Conservation (phyloP, 2,888 invertebrate species). For the Adelognathus sp. region DNA sequence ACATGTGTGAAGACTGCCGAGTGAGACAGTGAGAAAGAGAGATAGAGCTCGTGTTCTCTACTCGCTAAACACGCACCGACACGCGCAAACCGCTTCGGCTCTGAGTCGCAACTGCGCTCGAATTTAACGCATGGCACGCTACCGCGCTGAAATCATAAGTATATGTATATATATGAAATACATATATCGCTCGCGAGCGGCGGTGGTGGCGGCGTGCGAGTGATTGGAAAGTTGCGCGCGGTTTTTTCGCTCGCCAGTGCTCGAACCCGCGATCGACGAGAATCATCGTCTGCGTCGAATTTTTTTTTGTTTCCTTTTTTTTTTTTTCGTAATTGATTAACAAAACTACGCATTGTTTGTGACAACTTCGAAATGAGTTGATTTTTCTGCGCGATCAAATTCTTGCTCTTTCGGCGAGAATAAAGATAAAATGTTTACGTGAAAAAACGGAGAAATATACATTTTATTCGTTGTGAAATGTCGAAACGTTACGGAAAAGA, state of each 20-base stretch:
- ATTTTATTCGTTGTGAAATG: conserved; percentile 54
- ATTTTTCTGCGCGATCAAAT: neutral
- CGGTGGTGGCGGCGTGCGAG: too few species aligned
- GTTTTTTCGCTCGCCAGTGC: conserved; percentile 1
- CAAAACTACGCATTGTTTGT: neutral
- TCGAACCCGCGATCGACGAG: neutral
- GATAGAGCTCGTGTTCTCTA: neutral
- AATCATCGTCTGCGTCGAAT: neutral
- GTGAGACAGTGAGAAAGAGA: conserved; percentile 6
- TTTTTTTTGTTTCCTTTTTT: too few species aligned
- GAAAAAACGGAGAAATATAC: too few species aligned
- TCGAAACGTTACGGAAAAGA: conserved; percentile 65
- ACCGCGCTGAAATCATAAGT: neutral
- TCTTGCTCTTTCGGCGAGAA: neutral
- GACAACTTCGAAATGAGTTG: neutral
- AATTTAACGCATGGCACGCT: conserved; percentile 7
- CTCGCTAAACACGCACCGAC: neutral
- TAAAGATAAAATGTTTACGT: too few species aligned
- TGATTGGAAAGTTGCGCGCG: neutral
- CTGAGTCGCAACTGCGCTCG: neutral
- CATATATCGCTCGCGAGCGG: too few species aligned
- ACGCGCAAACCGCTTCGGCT: neutral
- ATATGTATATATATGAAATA: too few species aligned
- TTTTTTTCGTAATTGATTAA: neutral
- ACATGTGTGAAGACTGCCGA: neutral